These are phyloP conservation scores for Gallirallus australis DNA, from an alignment of 2,797 vertebrate genomes.

Conservation along the genomic window DNA sequence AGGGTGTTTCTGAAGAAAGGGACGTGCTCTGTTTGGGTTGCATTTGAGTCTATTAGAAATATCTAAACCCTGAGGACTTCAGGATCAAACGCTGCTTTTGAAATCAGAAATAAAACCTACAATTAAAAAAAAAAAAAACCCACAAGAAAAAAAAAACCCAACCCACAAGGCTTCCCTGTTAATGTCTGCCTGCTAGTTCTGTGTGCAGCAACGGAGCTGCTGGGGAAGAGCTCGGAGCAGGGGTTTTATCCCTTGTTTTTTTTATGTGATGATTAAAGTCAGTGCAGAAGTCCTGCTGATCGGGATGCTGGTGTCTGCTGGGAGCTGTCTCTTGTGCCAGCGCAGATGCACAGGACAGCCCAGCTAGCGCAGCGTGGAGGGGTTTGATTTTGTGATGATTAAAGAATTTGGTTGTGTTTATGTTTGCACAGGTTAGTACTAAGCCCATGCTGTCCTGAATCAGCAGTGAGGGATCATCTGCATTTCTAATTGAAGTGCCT, in stretches of 20 bases:
- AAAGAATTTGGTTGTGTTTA: constrained; percentile 33
- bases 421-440: constrained; percentile 32
- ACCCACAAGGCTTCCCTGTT: not conserved
- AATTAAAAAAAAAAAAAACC: not conserved
- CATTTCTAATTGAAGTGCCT: constrained; percentile 42
- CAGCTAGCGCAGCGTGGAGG: not conserved
- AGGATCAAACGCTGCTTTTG: constrained; percentile 43
- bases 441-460: constrained; percentile 21
- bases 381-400: not conserved
- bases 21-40: not conserved
- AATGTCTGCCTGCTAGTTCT: not conserved
- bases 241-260: not conserved
- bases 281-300: not conserved
- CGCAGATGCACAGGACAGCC: not conserved
- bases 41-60: not conserved
- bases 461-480: constrained; percentile 21
- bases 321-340: not conserved
- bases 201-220: not conserved
- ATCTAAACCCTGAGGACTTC: not conserved
- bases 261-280: constrained; percentile 12
- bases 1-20: not conserved
- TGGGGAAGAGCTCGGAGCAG: not conserved
- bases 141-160: too few relatives aligned
- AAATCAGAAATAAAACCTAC: constrained; percentile 39
- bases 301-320: not conserved